Conservation (phyloP, 2,797 vertebrate genomes). For the Triplophysa bombifrons region DNA sequence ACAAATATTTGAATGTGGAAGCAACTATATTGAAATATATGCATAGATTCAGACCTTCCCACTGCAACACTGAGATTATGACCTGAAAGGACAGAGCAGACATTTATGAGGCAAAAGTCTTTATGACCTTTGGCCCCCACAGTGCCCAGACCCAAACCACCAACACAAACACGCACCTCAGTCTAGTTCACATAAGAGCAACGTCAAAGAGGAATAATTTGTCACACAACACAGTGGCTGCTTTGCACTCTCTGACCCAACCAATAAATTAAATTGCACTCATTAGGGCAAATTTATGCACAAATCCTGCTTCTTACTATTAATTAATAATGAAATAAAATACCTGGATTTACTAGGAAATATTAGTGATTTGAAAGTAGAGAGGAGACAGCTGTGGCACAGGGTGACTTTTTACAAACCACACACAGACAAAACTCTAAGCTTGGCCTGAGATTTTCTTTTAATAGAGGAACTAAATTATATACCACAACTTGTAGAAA, state of each 20-base stretch:
- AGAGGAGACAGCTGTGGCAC: constrained; percentile 18
- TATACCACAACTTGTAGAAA: constrained; percentile 1
- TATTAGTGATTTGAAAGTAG: constrained; percentile 53
- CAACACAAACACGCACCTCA: constrained; percentile 26
- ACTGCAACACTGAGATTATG: constrained; percentile 29
- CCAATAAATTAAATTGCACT: background rate
- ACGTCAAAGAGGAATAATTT: constrained; percentile 16
- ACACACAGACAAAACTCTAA: constrained; percentile 33
- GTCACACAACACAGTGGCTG: constrained; percentile 4
- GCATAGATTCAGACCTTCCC: constrained; percentile 35
- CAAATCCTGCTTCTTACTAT: constrained; percentile 44
- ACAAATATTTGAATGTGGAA: constrained; percentile 54
- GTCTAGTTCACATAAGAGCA: constrained; percentile 20
- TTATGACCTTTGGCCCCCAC: constrained; percentile 36
- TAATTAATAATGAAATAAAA: constrained; percentile 63
- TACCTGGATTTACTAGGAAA: constrained; percentile 62
- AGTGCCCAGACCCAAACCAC: constrained; percentile 31
- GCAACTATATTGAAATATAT: constrained; percentile 46
- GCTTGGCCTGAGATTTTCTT: background rate
- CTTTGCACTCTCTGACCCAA: constrained; percentile 37
- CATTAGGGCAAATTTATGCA: constrained; percentile 17
- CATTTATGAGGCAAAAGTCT: constrained; percentile 44
- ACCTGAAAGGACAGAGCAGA: constrained; percentile 39
- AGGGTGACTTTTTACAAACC: constrained; percentile 52
- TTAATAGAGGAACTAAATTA: constrained; percentile 11